These are phyloP conservation scores for Drosophila mayri DNA, from an alignment of 1,140 invertebrate species.

Conservation along the genomic window DNA sequence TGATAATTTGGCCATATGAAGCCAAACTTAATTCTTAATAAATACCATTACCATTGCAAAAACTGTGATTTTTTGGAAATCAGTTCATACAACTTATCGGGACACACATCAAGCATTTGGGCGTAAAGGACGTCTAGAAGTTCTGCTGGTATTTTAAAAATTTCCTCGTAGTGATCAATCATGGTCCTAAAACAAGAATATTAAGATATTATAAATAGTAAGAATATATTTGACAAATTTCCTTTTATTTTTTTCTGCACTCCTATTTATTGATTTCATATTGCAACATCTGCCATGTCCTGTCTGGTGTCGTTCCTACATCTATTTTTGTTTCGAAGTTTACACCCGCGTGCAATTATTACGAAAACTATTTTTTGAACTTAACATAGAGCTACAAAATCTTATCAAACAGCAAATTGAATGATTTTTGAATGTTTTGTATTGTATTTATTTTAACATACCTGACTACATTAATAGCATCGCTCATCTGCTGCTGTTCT, in stretches of 20 bases:
- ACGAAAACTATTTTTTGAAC: too few species aligned
- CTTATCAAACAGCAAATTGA: too few species aligned
- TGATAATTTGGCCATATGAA: background rate
- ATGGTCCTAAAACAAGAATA: conserved; percentile 86
- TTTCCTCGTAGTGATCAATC: conserved; percentile 91
- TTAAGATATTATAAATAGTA: background rate
- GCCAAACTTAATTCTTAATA: background rate
- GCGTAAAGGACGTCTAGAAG: conserved; percentile 94
- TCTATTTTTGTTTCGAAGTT: too few species aligned
- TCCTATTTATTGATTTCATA: too few species aligned
- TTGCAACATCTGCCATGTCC: too few species aligned
- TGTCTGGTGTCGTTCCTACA: too few species aligned
- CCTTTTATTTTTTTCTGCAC: background rate
- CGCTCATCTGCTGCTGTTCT: conserved; percentile 83
- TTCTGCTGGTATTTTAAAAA: conserved; percentile 92
- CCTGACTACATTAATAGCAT: conserved; percentile 94
- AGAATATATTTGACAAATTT: too few species aligned
- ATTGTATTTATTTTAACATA: conserved; percentile 11
- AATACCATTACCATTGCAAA: conserved; percentile 34
- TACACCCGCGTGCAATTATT: too few species aligned
- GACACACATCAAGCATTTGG: conserved; percentile 93
- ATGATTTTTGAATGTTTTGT: too few species aligned
- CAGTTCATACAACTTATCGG: conserved; percentile 88
- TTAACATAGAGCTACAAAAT: too few species aligned
- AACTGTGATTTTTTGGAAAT: conserved; percentile 40